A percentile compares a stretch with the other conserved stretches of the same genome.
Conservation (phyloP, 1,140 invertebrate genomes). For the Drosophila nannoptera region DNA sequence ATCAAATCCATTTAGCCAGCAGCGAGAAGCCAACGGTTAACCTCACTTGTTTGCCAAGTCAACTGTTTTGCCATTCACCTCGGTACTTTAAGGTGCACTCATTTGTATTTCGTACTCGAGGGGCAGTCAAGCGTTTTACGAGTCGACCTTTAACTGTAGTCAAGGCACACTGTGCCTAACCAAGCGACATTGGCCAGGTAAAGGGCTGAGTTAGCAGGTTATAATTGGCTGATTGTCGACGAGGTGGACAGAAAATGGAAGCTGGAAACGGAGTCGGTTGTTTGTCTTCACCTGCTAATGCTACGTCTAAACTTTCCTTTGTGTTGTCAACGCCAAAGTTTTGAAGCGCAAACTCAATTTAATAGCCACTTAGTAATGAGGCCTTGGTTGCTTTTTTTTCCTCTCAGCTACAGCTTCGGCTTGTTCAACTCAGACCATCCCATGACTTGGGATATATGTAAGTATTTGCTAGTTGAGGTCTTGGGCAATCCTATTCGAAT, state of each 20-base stretch:
- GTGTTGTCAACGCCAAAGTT: conserved; percentile 32
- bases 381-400: not conserved
- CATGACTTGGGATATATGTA: too few species aligned
- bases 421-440: too few species aligned
- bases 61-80: conserved; percentile 3
- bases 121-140: conserved; percentile 13
- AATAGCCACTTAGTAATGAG: conserved; percentile 20
- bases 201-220: not conserved
- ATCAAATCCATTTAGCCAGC: not conserved
- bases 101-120: conserved; percentile 9
- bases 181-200: not conserved
- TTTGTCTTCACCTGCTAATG: conserved; percentile 1
- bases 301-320: conserved; percentile 32
- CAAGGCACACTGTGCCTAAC: conserved; percentile 10
- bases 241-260: not conserved
- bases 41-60: conserved; percentile 2
- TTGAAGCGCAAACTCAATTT: conserved; percentile 28
- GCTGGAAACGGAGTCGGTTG: conserved; percentile 14
- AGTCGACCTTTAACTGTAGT: conserved; percentile 3
- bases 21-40: not conserved
- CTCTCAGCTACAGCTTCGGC: too few species aligned
- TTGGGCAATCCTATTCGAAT: not conserved
- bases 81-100: conserved; percentile 4
- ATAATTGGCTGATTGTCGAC: conserved; percentile 14
- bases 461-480: conserved; percentile 25